Conservation (phyloP, 1,140 invertebrate species). For the Oreohelix idahoensis region DNA sequence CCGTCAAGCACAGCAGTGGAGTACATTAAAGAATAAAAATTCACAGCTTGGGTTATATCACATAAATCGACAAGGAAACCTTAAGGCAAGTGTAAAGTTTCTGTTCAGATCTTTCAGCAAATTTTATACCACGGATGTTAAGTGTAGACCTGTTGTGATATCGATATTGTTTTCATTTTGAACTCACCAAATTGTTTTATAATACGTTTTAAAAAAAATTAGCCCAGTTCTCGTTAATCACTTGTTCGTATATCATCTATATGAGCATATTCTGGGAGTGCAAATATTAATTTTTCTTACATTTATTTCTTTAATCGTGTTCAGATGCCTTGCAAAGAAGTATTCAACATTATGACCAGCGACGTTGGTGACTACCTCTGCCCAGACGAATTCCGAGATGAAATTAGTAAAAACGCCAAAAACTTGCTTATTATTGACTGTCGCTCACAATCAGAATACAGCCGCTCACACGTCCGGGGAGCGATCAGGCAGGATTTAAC, state of each 20-base stretch:
- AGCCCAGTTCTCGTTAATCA: background rate
- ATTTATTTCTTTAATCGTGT: background rate
- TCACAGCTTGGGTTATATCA: no score
- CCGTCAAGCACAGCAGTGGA: no score
- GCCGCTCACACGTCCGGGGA: slow-evolving; percentile 83
- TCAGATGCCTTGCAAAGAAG: slow-evolving; percentile 62
- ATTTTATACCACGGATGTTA: no score
- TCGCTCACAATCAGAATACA: slow-evolving; percentile 84
- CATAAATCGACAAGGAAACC: no score
- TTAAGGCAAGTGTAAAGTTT: no score
- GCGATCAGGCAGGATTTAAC: no score
- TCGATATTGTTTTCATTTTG: background rate
- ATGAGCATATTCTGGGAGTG: background rate
- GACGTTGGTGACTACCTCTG: slow-evolving; percentile 54
- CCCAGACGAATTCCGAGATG: slow-evolving; percentile 57
- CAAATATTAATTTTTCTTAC: background rate
- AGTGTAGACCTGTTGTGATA: no score
- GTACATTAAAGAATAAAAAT: no score
- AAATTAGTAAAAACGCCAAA: slow-evolving; percentile 47
- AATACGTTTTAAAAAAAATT: background rate
- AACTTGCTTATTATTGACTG: slow-evolving; percentile 85
- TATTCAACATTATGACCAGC: slow-evolving; percentile 46
- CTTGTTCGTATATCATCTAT: background rate
- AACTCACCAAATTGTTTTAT: background rate
- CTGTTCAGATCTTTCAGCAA: no score